Evolutionary conservation across 2,888 invertebrate species (phyloP), one percentile per base, ranked within the genome.

Genomic region (Eilema depressum): DNA sequence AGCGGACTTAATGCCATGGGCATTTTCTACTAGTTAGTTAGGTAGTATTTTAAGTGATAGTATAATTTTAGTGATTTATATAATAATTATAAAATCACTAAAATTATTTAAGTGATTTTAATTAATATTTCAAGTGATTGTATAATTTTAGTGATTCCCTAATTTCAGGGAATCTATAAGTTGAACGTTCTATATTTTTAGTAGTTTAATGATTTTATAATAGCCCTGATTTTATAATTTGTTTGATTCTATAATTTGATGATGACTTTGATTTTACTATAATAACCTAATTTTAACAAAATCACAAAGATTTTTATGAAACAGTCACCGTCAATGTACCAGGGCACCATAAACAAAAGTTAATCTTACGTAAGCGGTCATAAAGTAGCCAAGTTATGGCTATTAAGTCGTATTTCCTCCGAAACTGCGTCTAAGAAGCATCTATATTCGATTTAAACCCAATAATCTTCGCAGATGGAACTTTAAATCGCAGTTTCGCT

Each of bases 361-460:
- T 77, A 79, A 74, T 82, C 76, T 78, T 62, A 75, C 76, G 74
- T 79, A 75, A 76, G 72, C 75, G 70, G 64, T 76, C 76, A 83
- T 85, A 85, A 85, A 85, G 72, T 78, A 79, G 76, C 77, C 74
- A 81, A 84, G 82, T 83, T 85, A 80, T 82, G 75, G 83, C 80
- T 82, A 77, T 83, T 83, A 83, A 77, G 80, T 77, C 82, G 82
- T 76, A 82, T 82, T 80, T 83, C 71, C 69, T 66, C 53, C 74
- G 78, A 77, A 83, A 83, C 80, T 82, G 80, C 84, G 78, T 81
- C 79, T 78, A 83, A 87, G 86, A 79, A 79, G 81, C 87, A 87
- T 85, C 82, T 86, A 85, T 83, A 84, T 82, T 81, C 83, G 87
- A 84, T 85, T 84, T 84, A 84, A 81, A 82, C 82, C 80, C 87